Percentiles rank a stretch among this genome's conserved stretches.
phyloP scores from a whole-genome alignment of 2,888 invertebrate genomes.

The Platycheirus rosarum region DNA sequence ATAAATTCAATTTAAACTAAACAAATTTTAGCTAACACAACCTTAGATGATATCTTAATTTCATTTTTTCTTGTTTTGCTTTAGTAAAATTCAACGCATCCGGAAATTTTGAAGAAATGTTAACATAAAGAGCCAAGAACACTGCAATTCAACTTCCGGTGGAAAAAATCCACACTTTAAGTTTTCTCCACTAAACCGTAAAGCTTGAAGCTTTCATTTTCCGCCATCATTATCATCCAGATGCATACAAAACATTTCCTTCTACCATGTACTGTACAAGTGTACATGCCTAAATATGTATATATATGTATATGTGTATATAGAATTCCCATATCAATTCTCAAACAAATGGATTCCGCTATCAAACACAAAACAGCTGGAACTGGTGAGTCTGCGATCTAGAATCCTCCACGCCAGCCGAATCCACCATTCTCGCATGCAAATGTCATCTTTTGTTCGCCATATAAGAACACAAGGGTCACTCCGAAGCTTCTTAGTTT shows the following conservation, averaged over 20 bases:
- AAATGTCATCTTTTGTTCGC: conserved; percentile 53
- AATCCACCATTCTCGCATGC: conserved; percentile 37
- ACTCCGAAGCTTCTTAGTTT: conserved; percentile 50
- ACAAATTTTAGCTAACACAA: too few relatives aligned
- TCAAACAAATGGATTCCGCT: background rate
- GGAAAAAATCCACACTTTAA: background rate
- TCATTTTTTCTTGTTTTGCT: too few relatives aligned
- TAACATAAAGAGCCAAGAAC: too few relatives aligned
- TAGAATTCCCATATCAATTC: background rate
- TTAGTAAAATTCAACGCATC: too few relatives aligned
- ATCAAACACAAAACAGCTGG: conserved; percentile 53
- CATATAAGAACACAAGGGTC: conserved; percentile 28
- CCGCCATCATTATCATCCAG: conserved; percentile 3
- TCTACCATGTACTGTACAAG: too few relatives aligned
- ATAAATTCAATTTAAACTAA: too few relatives aligned
- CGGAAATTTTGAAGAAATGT: too few relatives aligned
- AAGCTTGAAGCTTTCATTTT: conserved; percentile 16
- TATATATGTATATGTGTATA: too few relatives aligned
- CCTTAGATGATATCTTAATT: too few relatives aligned
- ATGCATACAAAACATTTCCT: background rate
- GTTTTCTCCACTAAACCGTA: background rate
- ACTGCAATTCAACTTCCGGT: background rate
- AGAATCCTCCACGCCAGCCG: conserved; percentile 10
- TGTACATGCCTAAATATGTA: too few relatives aligned
- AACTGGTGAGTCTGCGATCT: conserved; percentile 67